phyloP scores from a whole-genome alignment of 37 sponge, comb jelly and placozoan genomes.

The Tethya wilhelma region DNA sequence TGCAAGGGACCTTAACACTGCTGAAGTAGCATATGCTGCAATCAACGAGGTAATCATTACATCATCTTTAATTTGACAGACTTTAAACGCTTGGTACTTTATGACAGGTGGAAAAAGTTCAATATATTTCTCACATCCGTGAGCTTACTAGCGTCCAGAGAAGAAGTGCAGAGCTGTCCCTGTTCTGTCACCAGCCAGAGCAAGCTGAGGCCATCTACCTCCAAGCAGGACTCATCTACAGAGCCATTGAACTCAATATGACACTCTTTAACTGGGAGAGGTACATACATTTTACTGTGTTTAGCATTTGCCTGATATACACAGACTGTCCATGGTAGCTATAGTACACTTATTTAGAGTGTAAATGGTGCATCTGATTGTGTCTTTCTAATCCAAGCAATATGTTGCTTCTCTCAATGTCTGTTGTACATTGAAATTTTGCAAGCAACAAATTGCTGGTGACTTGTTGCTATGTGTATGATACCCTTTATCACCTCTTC shows the following conservation, averaged over 20 bases:
- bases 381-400: background rate
- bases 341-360: background rate
- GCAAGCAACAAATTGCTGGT: no score
- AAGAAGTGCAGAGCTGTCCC: constrained; percentile 84
- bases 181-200: constrained; percentile 85
- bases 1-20: constrained; percentile 83
- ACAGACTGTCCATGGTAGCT: background rate
- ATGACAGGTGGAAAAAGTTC: constrained; percentile 85
- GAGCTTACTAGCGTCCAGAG: constrained; percentile 62
- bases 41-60: constrained; percentile 80
- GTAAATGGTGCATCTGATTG: background rate
- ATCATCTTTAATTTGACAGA: background rate
- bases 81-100: background rate
- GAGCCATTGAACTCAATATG: constrained; percentile 90
- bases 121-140: constrained; percentile 75
- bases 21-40: constrained; percentile 92
- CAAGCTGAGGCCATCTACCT: constrained; percentile 91
- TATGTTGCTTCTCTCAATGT: background rate
- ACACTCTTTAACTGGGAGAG: constrained; percentile 91
- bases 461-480: background rate
- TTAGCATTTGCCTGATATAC: background rate
- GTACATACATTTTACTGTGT: constrained; percentile 50
- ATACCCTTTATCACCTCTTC: background rate
- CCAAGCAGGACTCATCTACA: constrained; percentile 81
- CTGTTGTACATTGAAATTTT: no score